Base-by-base conservation (phyloP, 2,797 vertebrate species). In the Acrossocheilus wenchowensis region DNA sequence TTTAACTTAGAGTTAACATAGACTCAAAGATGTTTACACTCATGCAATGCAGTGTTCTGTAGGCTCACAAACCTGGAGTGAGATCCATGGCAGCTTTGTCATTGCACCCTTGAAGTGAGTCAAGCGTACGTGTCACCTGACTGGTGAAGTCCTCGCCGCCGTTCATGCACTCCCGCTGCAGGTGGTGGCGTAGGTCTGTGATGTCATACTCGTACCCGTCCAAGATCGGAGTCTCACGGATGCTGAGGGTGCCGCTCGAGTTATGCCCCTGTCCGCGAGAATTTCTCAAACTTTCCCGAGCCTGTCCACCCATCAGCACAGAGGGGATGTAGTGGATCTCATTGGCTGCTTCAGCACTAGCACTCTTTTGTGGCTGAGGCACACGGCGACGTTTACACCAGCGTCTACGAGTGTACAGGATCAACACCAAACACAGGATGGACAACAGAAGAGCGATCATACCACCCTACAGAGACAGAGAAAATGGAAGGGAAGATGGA, bases 281-380 rank as follows among this genome's bases (percentile, higher is more conserved):
- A 2, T 99, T 99, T 86, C 98, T 97, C 75, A 99, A 93, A 92
- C 98, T 99, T 92, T 99, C 98, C 2, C 98, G 94, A 21, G 98
- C 98, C 3, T 99, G 98, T 54, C 98, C 97, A 3, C 98, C 97
- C 50, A 99, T 98, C 92, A 99, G 95, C 90, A 99, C 98, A 0
- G 98, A 99, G 0, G 98, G 98, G 92, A 99, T 99, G 94, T 99
- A 99, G 93, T 99, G 98, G 92, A 99, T 99, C 95, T 99, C 98
- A 2, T 99, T 99, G 91, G 98, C 98, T 0, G 98, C 98, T 91
- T 99, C 98, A 0, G 98, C 98, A 0, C 98, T 99, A 88, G 98
- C 98, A 0, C 98, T 99, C 90, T 99, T 99, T 95, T 99, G 98
- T 1, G 98, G 98, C 93, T 99, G 98, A 0, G 98, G 98, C 57